Percentiles rank a stretch among this genome's conserved stretches.
These are phyloP conservation scores for Typhlichthys subterraneus DNA, from an alignment of 2,797 vertebrate genomes.

Conservation along the genomic window DNA sequence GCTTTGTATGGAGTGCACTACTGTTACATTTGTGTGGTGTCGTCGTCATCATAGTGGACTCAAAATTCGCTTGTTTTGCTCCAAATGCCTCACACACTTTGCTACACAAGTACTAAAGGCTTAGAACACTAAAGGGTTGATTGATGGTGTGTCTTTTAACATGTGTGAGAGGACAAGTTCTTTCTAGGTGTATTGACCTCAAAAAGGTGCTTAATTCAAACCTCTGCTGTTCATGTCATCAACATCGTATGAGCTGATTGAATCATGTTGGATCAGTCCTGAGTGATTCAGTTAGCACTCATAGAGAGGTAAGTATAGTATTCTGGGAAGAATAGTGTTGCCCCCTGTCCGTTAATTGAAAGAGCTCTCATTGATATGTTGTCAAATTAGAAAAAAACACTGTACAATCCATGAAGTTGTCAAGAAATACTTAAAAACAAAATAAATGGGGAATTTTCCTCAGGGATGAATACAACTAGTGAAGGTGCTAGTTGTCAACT, in stretches of 20 bases:
- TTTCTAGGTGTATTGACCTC: constrained; percentile 25
- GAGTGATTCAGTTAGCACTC: constrained; percentile 6
- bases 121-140: constrained; percentile 17
- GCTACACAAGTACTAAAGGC: constrained; percentile 6
- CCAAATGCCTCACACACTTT: constrained; percentile 17
- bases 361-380: not conserved
- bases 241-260: constrained; percentile 12
- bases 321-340: not conserved
- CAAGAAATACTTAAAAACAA: constrained; percentile 2
- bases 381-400: not conserved
- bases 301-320: constrained; percentile 2
- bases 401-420: not conserved
- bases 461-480: constrained; percentile 46
- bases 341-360: not conserved
- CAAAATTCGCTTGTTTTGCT: constrained; percentile 10
- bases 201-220: constrained; percentile 59
- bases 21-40: constrained; percentile 47
- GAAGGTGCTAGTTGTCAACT: constrained; percentile 31
- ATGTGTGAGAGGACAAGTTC: constrained; percentile 21
- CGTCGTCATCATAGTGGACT: constrained; percentile 37
- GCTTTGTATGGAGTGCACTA: constrained; percentile 38
- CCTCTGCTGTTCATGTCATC: constrained; percentile 33
- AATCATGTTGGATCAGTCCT: constrained; percentile 14
- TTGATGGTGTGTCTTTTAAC: constrained; percentile 23
- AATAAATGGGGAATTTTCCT: constrained; percentile 28